phyloP scores from a whole-genome alignment of 2,888 invertebrate species.

The Parnassius smintheus region DNA sequence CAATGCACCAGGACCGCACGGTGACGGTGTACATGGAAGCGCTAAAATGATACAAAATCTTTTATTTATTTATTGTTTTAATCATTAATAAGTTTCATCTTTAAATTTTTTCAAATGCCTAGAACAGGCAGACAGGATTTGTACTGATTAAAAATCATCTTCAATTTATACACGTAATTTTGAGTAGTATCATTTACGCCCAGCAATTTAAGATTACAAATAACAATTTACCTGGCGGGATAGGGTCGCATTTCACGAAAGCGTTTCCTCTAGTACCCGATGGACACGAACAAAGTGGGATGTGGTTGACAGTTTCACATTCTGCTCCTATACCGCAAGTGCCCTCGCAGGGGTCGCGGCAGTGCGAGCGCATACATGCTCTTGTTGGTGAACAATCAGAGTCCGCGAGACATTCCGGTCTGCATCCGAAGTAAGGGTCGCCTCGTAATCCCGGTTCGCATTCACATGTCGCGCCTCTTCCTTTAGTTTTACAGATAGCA shows the following conservation, averaged over 20 bases:
- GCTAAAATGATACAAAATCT: slow-evolving; percentile 47
- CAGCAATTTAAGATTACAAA: too few relatives aligned
- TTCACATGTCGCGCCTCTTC: slow-evolving; percentile 86
- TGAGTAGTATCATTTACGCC: too few relatives aligned
- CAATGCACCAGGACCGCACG: slow-evolving; percentile 90
- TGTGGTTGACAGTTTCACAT: slow-evolving; percentile 87
- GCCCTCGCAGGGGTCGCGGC: slow-evolving; percentile 90
- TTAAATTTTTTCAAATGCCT: too few relatives aligned
- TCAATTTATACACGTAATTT: too few relatives aligned
- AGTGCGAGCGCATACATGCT: slow-evolving; percentile 91
- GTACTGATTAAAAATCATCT: too few relatives aligned
- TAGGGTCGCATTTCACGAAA: slow-evolving; percentile 82
- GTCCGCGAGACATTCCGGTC: slow-evolving; percentile 93
- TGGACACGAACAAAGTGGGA: slow-evolving; percentile 87
- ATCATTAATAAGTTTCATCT: too few relatives aligned
- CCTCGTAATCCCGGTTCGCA: slow-evolving; percentile 88
- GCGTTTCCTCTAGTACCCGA: slow-evolving; percentile 86
- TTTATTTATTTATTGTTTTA: background rate
- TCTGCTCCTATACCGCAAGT: slow-evolving; percentile 92
- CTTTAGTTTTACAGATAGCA: slow-evolving; percentile 88
- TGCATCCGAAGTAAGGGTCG: slow-evolving; percentile 88
- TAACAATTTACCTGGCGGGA: slow-evolving; percentile 52
- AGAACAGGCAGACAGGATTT: too few relatives aligned
- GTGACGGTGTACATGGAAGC: slow-evolving; percentile 86
- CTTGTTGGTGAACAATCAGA: slow-evolving; percentile 92